Base-by-base conservation (phyloP, 2,797 vertebrate species). In the Lemur catta region DNA sequence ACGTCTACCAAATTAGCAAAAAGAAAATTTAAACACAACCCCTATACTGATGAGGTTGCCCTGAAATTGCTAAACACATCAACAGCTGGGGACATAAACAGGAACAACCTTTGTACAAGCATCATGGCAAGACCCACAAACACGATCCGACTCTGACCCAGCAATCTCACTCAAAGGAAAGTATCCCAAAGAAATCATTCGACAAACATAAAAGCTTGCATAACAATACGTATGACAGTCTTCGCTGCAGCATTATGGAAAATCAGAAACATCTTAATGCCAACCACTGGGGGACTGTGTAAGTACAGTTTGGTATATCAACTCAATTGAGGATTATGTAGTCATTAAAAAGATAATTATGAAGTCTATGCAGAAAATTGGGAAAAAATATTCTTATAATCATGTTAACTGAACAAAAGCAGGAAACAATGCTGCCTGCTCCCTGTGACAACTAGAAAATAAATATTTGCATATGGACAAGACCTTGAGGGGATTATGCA, bases 311-410 rank as follows among this genome's bases (percentile, higher is more conserved):
- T 43, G 80, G 26, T 52, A 2, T 17, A 61, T 48, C 82, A 67
- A 50, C 76, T 87, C 57, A 57, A 33, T 3, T 74, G 81, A 94
- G 72, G 81, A 59, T 71, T 78, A 89, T 46, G n/a, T 17, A 48
- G 74, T 87, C 61, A 80, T 95, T 96, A 84, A 95, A 92, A 91
- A 82, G 69, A 52, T 93, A 89, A 89, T 89, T 94, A 89, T n/a
- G 20, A 95, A 89, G 75, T 78, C 71, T 89, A 30, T 50, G 55
- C 74, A 74, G 61, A 55, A 92, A 81, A 94, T 78, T 30, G 41
- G n/a, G 11, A 1, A 6, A 43, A n/a, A 33, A 4, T 22, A 26
- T 80, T 87, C 85, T 85, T 67, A 65, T 2, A 84, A 48, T 79
- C 72, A 57, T 33, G 52, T 55, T 74, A 78, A 88, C n/a, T 18